Percentiles rank a stretch among this genome's conserved stretches.
Evolutionary conservation across 1,140 invertebrate species (phyloP).

Genomic region (Polyergus mexicanus): DNA sequence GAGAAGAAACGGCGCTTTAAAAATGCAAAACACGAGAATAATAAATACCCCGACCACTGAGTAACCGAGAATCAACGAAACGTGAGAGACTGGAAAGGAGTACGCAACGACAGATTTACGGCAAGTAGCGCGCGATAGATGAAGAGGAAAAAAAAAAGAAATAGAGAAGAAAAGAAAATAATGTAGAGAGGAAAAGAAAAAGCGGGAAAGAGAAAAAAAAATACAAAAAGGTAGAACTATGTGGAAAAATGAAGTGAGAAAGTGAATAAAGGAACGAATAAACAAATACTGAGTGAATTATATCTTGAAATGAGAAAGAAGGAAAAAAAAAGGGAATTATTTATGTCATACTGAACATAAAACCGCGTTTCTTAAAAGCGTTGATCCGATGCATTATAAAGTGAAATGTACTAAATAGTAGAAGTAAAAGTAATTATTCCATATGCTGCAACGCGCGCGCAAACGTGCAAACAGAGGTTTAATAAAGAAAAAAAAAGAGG

Average conservation of each 20-base stretch:
- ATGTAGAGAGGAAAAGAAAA: background rate
- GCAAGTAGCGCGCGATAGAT: slow-evolving; percentile 21
- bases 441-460: background rate
- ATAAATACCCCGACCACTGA: slow-evolving; percentile 28
- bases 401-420: background rate
- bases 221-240: background rate
- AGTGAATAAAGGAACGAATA: slow-evolving; percentile 20
- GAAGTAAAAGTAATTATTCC: slow-evolving; percentile 1
- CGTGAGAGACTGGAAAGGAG: background rate
- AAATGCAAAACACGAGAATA: slow-evolving; percentile 47
- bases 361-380: slow-evolving; percentile 12
- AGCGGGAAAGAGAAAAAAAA: background rate
- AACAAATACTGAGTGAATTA: slow-evolving; percentile 7
- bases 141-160: slow-evolving; percentile 13
- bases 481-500: background rate
- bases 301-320: background rate
- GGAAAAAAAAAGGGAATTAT: background rate
- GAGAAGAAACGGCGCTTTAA: slow-evolving; percentile 8
- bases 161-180: background rate
- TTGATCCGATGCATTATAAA: background rate
- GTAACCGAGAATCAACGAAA: slow-evolving; percentile 30
- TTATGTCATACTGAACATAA: background rate
- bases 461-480: too few relatives aligned
- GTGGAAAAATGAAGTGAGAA: background rate
- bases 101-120: slow-evolving; percentile 42